Conservation (phyloP, 2,797 vertebrate species). For the Fistularia commersonii region DNA sequence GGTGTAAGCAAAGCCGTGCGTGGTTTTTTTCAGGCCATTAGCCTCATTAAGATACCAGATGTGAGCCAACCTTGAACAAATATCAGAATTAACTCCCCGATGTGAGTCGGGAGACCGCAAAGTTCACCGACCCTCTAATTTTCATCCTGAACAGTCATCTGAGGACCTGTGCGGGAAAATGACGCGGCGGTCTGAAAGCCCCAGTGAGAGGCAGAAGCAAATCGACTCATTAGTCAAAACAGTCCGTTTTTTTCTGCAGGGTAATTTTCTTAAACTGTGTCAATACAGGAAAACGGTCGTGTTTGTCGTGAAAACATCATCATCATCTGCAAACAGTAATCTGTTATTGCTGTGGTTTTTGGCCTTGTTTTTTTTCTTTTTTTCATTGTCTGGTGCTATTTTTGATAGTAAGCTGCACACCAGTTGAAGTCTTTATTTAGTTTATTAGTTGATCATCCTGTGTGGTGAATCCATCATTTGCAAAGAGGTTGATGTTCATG, state of each 20-base stretch:
- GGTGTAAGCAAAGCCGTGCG: slow-evolving; percentile 33
- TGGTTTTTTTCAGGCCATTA: slow-evolving; percentile 44
- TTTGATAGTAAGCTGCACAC: no score
- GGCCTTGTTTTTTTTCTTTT: no score
- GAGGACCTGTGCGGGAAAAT: slow-evolving; percentile 61
- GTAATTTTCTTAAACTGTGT: slow-evolving; percentile 11
- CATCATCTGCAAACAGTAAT: no score
- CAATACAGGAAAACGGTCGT: neutral
- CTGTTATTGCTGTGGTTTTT: no score
- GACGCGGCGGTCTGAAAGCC: slow-evolving; percentile 33
- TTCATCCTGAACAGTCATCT: slow-evolving; percentile 41
- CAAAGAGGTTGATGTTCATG: no score
- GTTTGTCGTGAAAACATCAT: no score
- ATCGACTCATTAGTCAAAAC: slow-evolving; percentile 39
- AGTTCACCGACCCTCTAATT: slow-evolving; percentile 40
- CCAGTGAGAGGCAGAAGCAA: slow-evolving; percentile 17
- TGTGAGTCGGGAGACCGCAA: slow-evolving; percentile 50
- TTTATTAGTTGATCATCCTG: no score
- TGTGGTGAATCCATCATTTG: no score
- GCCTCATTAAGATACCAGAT: slow-evolving; percentile 64
- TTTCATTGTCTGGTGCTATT: no score
- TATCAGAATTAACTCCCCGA: slow-evolving; percentile 63
- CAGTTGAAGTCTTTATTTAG: no score
- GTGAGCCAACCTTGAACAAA: slow-evolving; percentile 54
- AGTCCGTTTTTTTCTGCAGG: slow-evolving; percentile 22